These are phyloP conservation scores for Dasyornis broadbenti DNA, from an alignment of 2,113 vertebrate species.

Conservation along the genomic window DNA sequence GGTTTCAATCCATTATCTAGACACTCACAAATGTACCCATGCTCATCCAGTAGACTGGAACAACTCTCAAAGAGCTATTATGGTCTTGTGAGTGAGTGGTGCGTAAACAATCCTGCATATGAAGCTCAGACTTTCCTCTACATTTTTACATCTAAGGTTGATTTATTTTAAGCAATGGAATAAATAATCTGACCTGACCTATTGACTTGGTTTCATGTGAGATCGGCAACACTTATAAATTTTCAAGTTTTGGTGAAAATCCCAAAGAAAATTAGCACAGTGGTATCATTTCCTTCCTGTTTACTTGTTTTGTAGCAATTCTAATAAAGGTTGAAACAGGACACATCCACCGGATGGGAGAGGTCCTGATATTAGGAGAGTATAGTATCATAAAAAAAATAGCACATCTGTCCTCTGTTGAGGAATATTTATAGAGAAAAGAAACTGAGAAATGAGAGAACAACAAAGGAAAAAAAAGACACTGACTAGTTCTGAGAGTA, in stretches of 20 bases:
- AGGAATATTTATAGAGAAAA: neutral
- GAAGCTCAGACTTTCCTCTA: neutral
- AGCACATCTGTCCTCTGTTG: neutral
- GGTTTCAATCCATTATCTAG: slow-evolving; percentile 50
- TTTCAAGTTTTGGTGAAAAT: neutral
- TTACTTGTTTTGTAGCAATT: neutral
- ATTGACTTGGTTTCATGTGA: neutral
- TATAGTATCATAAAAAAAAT: neutral
- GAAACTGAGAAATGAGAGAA: neutral
- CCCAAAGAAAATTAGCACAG: neutral
- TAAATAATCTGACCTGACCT: neutral
- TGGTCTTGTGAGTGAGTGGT: neutral
- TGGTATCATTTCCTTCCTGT: neutral
- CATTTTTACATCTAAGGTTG: neutral
- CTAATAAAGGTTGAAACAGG: neutral
- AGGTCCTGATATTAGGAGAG: neutral
- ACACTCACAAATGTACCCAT: slow-evolving; percentile 14
- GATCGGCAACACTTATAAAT: neutral
- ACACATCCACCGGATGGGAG: neutral
- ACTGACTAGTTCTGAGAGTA: neutral
- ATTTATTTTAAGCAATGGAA: neutral
- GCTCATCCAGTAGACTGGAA: neutral
- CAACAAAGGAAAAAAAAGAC: neutral
- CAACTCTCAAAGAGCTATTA: neutral
- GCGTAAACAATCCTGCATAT: neutral